These are phyloP conservation scores for Trisateles emortualis DNA, from an alignment of 2,888 invertebrate genomes.

Conservation along the genomic window DNA sequence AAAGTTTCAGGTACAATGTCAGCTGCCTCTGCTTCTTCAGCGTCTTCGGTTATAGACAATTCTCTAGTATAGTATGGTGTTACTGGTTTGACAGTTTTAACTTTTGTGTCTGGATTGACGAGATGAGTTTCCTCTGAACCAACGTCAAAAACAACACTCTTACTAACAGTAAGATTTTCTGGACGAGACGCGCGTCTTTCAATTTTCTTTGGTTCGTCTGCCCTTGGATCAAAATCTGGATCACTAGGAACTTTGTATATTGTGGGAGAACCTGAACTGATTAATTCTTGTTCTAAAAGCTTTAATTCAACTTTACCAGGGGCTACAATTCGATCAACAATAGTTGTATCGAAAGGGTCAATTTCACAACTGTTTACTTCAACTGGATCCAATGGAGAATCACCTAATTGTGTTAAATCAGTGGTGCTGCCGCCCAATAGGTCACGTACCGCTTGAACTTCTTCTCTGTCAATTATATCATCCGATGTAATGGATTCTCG, in stretches of 20 bases:
- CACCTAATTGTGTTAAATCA: conserved; percentile 90
- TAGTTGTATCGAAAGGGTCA: conserved; percentile 96
- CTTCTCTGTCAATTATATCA: conserved; percentile 76
- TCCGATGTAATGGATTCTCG: conserved; percentile 86
- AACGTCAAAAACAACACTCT: conserved; percentile 85
- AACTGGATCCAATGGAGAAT: conserved; percentile 89
- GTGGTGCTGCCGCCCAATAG: conserved; percentile 92
- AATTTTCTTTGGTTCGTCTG: conserved; percentile 82
- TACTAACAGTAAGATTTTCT: conserved; percentile 85
- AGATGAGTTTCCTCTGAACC: conserved; percentile 65
- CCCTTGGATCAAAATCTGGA: conserved; percentile 94
- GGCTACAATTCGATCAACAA: conserved; percentile 89
- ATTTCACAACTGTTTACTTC: conserved; percentile 86
- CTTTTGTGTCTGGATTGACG: conserved; percentile 88
- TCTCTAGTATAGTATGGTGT: conserved; percentile 93
- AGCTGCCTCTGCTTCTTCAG: conserved; percentile 88
- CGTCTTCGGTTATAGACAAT: conserved; percentile 85
- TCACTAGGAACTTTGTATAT: conserved; percentile 88
- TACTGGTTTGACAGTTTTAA: conserved; percentile 90
- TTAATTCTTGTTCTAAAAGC: conserved; percentile 91
- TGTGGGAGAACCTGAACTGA: conserved; percentile 78
- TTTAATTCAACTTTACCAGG: conserved; percentile 93
- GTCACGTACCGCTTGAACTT: conserved; percentile 86
- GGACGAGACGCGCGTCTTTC: conserved; percentile 89
- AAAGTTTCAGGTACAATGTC: conserved; percentile 88